These are phyloP conservation scores for Heliocidaris tuberculata DNA, from an alignment of 35 echinoderm and acorn worm species.

Conservation along the genomic window DNA sequence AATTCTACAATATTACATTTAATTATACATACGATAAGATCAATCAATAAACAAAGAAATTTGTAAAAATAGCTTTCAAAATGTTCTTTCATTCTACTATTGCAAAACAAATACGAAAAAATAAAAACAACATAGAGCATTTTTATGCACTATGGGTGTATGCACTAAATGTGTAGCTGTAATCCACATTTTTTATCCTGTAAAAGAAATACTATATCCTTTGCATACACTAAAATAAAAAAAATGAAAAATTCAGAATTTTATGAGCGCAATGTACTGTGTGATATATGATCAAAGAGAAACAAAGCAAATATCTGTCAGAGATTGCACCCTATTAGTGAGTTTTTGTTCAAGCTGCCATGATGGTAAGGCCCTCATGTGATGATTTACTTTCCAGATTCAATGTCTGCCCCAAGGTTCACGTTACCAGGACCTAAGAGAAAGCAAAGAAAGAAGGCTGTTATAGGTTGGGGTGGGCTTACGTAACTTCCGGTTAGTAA, in stretches of 20 bases:
- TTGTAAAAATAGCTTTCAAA: background rate
- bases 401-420: conserved; percentile 41
- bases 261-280: background rate
- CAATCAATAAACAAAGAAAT: background rate
- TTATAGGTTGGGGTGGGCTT: too few species aligned
- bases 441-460: background rate
- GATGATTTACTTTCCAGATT: background rate
- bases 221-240: background rate
- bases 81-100: background rate
- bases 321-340: background rate
- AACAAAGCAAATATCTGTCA: background rate
- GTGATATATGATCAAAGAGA: background rate
- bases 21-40: background rate
- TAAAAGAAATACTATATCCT: background rate
- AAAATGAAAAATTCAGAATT: background rate
- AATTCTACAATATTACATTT: background rate
- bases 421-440: background rate
- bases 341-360: background rate
- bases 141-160: background rate
- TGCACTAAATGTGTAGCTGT: background rate
- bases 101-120: background rate
- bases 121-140: background rate
- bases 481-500: too few species aligned
- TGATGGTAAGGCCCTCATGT: background rate
- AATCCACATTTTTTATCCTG: background rate